Percentiles rank a stretch among this genome's conserved stretches.
Conservation (phyloP, 2,113 vertebrate genomes). For the Procapra przewalskii region DNA sequence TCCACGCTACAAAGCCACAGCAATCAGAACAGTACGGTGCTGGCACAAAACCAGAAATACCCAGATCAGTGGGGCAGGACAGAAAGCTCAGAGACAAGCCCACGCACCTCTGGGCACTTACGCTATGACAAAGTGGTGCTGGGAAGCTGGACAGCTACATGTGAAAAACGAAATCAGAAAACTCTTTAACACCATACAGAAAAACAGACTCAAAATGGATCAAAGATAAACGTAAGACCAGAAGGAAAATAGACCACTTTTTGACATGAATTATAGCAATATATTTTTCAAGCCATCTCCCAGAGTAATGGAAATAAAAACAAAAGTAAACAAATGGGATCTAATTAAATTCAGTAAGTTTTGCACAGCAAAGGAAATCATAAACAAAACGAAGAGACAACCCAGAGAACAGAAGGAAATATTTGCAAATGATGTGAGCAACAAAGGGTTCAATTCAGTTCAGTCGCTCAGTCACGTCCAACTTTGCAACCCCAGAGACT, state of each 20-base stretch:
- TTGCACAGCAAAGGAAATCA: not conserved
- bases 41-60: not conserved
- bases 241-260: not conserved
- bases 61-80: accelerated
- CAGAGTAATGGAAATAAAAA: not conserved
- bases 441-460: not conserved
- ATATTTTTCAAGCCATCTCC: not conserved
- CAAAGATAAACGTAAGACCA: not conserved
- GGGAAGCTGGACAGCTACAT: not conserved
- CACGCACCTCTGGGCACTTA: accelerated
- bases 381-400: not conserved
- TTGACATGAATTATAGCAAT: not conserved
- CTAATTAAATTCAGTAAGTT: not conserved
- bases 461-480: too few relatives aligned
- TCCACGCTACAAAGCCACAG: not conserved
- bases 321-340: not conserved
- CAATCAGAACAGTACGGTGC: accelerated
- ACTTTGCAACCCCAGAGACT: too few relatives aligned
- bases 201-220: not conserved
- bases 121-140: not conserved
- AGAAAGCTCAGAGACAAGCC: not conserved
- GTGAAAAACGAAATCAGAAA: not conserved
- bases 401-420: not conserved
- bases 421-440: not conserved
- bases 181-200: not conserved